Base-by-base conservation (phyloP, 2,797 vertebrate genomes). In the Phoxinus dragarum region DNA sequence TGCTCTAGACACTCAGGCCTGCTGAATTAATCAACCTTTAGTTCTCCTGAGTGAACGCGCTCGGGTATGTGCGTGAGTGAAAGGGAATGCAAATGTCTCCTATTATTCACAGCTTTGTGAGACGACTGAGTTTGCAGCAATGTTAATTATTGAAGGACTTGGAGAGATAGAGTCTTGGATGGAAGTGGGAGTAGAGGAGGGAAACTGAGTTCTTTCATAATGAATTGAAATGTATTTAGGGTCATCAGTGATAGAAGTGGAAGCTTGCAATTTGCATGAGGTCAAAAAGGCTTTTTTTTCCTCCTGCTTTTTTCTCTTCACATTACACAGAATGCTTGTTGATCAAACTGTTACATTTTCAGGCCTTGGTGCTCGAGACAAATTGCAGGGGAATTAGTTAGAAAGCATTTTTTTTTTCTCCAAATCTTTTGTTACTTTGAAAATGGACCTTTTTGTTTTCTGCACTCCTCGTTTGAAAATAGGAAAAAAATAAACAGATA, bases 1-100 rank as follows among this genome's bases (percentile, higher is more conserved):
- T 91, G 90, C 92, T 88, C 92, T 89, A 92, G 92, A 93, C 90
- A 93, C 90, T 92, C 89, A 90, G 86, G 88, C 89, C 38, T 74
- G 88, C 88, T 17, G 64, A 91, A 92, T 94, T 93, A 93, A 94
- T 94, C 92, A 94, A 94, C 90, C 92, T 93, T 90, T 92, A 92
- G 91, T 90, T 94, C 92, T 90, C 92, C 82, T 83, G 84, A 88
- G 92, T 87, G 89, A 86, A 38, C 84, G 88, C 84, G 88, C 73
- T 82, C 88, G 42, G 88, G 42, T 44, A 54, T 80, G 84, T 73
- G 77, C 10, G 68, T 54, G 68, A 80, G 84, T 91, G 86, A 92
- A 91, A 88, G 91, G 86, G 87, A 89, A 93, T 93, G 93, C 92
- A 94, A 94, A 94, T 94, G 90, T 90, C 86, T 88, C 91, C 91